Conservation (phyloP, 2,113 vertebrate species). For the Carettochelys insculpta region DNA sequence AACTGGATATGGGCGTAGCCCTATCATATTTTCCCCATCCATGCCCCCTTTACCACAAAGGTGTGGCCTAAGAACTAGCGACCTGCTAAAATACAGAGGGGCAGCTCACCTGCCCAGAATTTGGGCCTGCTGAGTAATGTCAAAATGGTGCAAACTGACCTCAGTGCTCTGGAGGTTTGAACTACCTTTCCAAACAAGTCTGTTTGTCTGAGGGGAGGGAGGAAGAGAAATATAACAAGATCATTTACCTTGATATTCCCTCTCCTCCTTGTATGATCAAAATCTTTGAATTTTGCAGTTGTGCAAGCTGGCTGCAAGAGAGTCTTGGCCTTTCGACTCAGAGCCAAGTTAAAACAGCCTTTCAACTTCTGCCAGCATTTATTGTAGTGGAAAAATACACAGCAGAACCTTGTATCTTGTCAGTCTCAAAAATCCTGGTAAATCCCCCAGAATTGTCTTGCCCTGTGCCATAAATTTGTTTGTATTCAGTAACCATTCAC, state of each 20-base stretch:
- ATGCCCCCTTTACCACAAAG: not conserved
- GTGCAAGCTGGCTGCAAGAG: not conserved
- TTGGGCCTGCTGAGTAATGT: not conserved
- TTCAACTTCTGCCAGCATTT: slow-evolving; percentile 33
- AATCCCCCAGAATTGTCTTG: slow-evolving; percentile 52
- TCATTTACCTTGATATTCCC: not conserved
- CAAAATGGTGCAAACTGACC: not conserved
- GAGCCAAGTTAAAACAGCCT: slow-evolving; percentile 5
- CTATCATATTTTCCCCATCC: not conserved
- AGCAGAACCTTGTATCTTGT: slow-evolving; percentile 45
- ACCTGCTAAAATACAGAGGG: not conserved
- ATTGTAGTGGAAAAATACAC: slow-evolving; percentile 10
- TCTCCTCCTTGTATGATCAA: not conserved
- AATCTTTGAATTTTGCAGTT: slow-evolving; percentile 25
- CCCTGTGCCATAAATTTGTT: slow-evolving; percentile 68
- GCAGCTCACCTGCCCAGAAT: not conserved
- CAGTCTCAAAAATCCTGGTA: slow-evolving; percentile 51
- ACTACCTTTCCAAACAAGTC: not conserved
- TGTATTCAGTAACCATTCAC: slow-evolving; percentile 65
- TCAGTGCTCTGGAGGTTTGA: not conserved
- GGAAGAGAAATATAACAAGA: not conserved
- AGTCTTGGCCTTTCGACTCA: slow-evolving; percentile 9
- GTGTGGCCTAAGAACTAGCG: not conserved
- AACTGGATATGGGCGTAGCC: not conserved
- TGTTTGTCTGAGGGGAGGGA: not conserved